phyloP scores from a whole-genome alignment of 2,113 vertebrate genomes.

The Shinisaurus crocodilurus region DNA sequence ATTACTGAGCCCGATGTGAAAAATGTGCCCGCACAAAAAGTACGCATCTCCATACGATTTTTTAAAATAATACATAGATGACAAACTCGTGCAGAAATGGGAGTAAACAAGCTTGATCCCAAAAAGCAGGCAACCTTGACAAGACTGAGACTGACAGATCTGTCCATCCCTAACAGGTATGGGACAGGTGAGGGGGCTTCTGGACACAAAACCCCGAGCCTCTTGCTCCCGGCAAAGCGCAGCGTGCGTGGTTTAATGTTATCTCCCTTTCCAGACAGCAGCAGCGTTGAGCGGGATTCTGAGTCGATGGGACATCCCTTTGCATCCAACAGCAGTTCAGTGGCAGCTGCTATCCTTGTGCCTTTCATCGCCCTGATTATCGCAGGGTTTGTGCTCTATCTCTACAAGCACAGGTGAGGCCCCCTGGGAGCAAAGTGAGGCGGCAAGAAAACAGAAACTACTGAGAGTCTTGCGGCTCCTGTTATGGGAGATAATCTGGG shows the following conservation, averaged over 20 bases:
- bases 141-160: too few relatives aligned
- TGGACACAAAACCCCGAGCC: background rate
- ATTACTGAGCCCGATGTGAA: too few relatives aligned
- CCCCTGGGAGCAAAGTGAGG: accelerated
- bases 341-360: constrained; percentile 98
- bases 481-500: too few relatives aligned
- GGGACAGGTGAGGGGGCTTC: background rate
- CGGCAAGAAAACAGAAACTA: accelerated
- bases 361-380: constrained; percentile 99
- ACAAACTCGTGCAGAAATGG: too few relatives aligned
- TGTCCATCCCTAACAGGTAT: background rate
- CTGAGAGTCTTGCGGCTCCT: background rate
- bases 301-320: constrained; percentile 91
- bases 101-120: too few relatives aligned
- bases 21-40: too few relatives aligned
- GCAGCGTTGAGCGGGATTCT: constrained; percentile 81
- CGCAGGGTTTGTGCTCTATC: constrained; percentile 98
- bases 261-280: constrained; percentile 73
- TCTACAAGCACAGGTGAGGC: constrained; percentile 98
- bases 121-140: too few relatives aligned
- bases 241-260: accelerated
- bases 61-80: too few relatives aligned
- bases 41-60: too few relatives aligned
- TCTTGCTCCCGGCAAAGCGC: accelerated
- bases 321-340: constrained; percentile 98